These are phyloP conservation scores for Butastur rufipennis DNA, from an alignment of 2,113 vertebrate genomes.

Conservation along the genomic window DNA sequence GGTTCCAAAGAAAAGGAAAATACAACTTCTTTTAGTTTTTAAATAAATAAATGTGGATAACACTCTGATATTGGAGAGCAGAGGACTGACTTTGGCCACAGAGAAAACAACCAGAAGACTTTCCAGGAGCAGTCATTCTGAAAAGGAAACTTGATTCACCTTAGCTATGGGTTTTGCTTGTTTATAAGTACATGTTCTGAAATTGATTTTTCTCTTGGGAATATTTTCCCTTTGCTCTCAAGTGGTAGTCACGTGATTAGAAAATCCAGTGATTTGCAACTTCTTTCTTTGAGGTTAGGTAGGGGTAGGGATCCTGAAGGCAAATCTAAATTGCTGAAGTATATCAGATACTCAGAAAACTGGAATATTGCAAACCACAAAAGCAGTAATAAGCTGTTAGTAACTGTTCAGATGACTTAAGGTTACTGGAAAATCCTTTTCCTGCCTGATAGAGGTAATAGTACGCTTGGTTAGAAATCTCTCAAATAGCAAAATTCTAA, in stretches of 20 bases:
- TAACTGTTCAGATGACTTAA: too few relatives aligned
- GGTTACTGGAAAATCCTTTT: not conserved
- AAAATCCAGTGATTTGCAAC: not conserved
- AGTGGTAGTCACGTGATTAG: not conserved
- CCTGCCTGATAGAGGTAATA: not conserved
- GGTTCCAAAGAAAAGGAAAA: constrained; percentile 18
- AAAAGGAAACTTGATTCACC: not conserved
- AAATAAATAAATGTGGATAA: not conserved
- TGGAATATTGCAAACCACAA: not conserved
- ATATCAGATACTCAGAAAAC: not conserved
- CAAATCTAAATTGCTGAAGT: not conserved
- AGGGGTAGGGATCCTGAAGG: not conserved
- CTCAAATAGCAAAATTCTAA: not conserved
- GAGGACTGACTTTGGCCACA: not conserved
- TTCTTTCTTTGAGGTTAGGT: not conserved
- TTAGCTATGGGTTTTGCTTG: not conserved
- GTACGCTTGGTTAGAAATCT: not conserved
- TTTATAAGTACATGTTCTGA: not conserved
- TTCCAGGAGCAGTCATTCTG: not conserved
- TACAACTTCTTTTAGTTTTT: not conserved
- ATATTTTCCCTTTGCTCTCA: constrained; percentile 6
- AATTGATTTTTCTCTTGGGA: not conserved
- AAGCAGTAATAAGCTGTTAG: not conserved
- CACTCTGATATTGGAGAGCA: not conserved
- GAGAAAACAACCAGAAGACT: not conserved